These are phyloP conservation scores for Brachionus asplanchnoidis DNA, from an alignment of 1,140 invertebrate species.

Conservation along the genomic window DNA sequence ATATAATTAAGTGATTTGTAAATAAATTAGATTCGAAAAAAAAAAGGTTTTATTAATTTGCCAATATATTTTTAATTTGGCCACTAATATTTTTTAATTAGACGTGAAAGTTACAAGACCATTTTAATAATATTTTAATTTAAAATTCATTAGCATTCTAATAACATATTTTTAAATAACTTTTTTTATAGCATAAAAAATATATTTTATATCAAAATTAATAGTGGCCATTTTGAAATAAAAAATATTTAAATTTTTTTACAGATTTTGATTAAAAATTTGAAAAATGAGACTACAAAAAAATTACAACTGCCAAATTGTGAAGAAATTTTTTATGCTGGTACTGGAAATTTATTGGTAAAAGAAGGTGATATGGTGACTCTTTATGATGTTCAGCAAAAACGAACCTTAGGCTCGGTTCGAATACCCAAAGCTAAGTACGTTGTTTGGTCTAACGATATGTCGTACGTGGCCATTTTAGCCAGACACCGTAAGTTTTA, in stretches of 20 bases:
- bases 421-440: conserved; percentile 88
- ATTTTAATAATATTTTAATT: too few relatives aligned
- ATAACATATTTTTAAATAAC: too few relatives aligned
- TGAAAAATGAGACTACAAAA: conserved; percentile 95
- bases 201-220: too few relatives aligned
- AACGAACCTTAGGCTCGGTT: conserved; percentile 66
- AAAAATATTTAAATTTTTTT: not conserved
- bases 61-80: too few relatives aligned
- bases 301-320: conserved; percentile 83
- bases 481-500: conserved; percentile 69
- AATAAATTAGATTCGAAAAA: too few relatives aligned
- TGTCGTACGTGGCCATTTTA: conserved; percentile 85
- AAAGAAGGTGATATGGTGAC: conserved; percentile 82
- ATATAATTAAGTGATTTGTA: too few relatives aligned
- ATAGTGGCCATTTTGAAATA: too few relatives aligned
- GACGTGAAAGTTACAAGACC: too few relatives aligned
- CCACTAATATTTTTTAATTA: too few relatives aligned
- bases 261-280: conserved; percentile 81
- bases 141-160: too few relatives aligned
- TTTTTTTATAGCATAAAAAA: too few relatives aligned
- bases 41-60: too few relatives aligned
- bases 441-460: conserved; percentile 92
- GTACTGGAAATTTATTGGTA: conserved; percentile 88
- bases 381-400: conserved; percentile 94
- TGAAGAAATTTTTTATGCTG: conserved; percentile 97